These are phyloP conservation scores for Iguana delicatissima DNA, from an alignment of 2,797 vertebrate species.

Conservation along the genomic window DNA sequence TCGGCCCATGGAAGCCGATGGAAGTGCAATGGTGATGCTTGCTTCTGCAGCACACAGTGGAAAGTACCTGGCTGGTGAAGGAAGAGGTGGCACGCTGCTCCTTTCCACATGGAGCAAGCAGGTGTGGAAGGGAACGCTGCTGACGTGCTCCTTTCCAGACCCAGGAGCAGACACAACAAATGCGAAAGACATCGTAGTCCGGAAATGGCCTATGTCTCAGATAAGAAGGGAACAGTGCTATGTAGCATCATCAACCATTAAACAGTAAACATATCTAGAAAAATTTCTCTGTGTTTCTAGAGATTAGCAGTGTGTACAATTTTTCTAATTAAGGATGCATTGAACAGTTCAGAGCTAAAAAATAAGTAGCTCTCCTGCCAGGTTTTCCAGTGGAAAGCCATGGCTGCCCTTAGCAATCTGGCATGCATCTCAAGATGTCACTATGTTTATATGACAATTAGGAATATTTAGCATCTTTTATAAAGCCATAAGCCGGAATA, in stretches of 20 bases:
- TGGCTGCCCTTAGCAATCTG: slow-evolving; percentile 47
- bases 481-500: slow-evolving; percentile 20
- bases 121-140: too few species aligned
- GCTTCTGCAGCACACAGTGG: too few species aligned
- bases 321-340: slow-evolving; percentile 59
- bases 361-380: not conserved
- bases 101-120: too few species aligned
- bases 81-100: too few species aligned
- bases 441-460: slow-evolving; percentile 47
- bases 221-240: not conserved
- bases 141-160: too few species aligned
- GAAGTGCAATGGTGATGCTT: too few species aligned
- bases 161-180: too few species aligned
- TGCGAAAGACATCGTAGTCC: too few species aligned
- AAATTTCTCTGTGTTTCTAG: slow-evolving; percentile 44
- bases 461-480: slow-evolving; percentile 37
- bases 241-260: not conserved
- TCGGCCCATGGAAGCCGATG: too few species aligned
- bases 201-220: not conserved
- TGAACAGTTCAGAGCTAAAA: slow-evolving; percentile 31
- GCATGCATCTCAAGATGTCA: slow-evolving; percentile 48
- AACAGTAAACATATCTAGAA: slow-evolving; percentile 45
- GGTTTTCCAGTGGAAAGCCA: slow-evolving; percentile 33
- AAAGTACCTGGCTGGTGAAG: too few species aligned
- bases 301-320: slow-evolving; percentile 50